These are phyloP conservation scores for Numenius arquata DNA, from an alignment of 2,113 vertebrate genomes.

Conservation along the genomic window DNA sequence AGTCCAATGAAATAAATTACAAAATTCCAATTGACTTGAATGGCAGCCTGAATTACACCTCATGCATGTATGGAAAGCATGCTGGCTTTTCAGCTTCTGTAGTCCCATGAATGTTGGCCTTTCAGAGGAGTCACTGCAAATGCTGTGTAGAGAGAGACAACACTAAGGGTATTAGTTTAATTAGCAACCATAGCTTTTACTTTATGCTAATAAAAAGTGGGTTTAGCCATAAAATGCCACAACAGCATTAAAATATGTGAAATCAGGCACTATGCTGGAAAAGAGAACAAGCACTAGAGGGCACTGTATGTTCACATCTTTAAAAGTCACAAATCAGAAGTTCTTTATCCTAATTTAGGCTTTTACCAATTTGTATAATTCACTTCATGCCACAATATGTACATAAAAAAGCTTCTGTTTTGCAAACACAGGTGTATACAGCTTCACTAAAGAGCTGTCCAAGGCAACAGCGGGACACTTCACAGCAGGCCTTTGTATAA, in stretches of 20 bases:
- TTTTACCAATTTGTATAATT: neutral
- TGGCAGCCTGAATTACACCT: neutral
- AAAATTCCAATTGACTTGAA: neutral
- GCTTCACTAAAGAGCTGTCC: neutral
- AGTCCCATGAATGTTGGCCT: neutral
- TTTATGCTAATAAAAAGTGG: neutral
- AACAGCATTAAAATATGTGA: neutral
- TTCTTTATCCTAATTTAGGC: neutral
- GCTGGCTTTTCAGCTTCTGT: neutral
- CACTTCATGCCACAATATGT: neutral
- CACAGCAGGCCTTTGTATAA: neutral
- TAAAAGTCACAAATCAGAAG: neutral
- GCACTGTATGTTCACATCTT: neutral
- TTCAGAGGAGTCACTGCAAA: neutral
- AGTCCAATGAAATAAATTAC: neutral
- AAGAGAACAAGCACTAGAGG: slow-evolving; percentile 39
- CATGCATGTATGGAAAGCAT: neutral
- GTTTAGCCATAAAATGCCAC: neutral
- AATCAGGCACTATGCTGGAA: neutral
- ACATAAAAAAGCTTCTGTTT: neutral
- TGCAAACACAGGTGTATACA: neutral
- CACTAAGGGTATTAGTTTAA: neutral
- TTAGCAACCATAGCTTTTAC: neutral
- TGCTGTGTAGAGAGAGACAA: neutral
- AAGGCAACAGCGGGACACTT: neutral